phyloP scores from a whole-genome alignment of 2,113 vertebrate species.

The Rhabdomys dilectus region DNA sequence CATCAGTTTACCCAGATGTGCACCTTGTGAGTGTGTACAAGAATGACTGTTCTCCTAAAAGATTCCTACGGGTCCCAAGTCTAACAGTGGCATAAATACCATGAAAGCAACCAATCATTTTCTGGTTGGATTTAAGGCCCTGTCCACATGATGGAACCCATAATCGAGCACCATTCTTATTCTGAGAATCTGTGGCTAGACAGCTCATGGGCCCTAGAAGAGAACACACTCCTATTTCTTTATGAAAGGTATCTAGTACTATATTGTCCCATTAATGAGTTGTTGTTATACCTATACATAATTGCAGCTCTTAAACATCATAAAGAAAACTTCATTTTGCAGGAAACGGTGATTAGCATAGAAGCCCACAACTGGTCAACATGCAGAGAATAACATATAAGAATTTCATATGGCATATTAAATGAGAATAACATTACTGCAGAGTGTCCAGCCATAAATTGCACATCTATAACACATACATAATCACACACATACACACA shows the following conservation, averaged over 20 bases:
- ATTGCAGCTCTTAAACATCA: not conserved
- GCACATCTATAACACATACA: not conserved
- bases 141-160: not conserved
- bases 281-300: not conserved
- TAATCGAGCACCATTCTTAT: not conserved
- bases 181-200: not conserved
- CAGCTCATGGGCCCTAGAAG: too few relatives aligned
- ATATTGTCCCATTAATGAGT: not conserved
- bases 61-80: not conserved
- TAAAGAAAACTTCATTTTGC: not conserved
- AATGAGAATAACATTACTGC: too few relatives aligned
- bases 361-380: not conserved
- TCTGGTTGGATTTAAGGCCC: not conserved
- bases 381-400: not conserved
- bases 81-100: not conserved
- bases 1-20: not conserved
- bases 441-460: not conserved
- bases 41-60: not conserved
- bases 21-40: not conserved
- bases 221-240: not conserved
- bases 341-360: not conserved
- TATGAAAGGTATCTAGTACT: not conserved
- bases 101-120: not conserved
- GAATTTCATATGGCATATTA: too few relatives aligned
- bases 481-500: too few relatives aligned